A percentile compares a stretch with the other conserved stretches of the same genome.
Conservation (phyloP, 2,888 invertebrate species). For the Dolomedes plantarius region DNA sequence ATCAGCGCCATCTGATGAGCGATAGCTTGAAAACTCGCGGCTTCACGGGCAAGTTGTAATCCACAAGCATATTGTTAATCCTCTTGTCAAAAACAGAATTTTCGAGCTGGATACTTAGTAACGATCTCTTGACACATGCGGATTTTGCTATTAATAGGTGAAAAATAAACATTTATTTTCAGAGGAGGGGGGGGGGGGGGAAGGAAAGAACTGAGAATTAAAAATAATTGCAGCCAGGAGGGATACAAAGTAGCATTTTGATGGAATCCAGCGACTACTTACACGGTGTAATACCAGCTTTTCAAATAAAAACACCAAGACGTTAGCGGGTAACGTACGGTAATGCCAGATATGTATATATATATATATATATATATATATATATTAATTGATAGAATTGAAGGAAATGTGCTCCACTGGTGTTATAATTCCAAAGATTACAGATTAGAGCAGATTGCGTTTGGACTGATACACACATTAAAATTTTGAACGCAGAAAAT, state of each 20-base stretch:
- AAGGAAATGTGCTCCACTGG: too few species aligned
- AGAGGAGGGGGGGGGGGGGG: not conserved
- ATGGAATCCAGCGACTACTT: not conserved
- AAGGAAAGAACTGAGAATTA: not conserved
- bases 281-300: not conserved
- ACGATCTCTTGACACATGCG: slow-evolving; percentile 8
- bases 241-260: not conserved
- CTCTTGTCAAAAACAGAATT: slow-evolving; percentile 52
- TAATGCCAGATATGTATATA: too few species aligned
- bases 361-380: too few species aligned
- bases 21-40: not conserved
- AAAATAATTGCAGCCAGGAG: not conserved
- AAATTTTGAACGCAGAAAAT: too few species aligned
- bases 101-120: slow-evolving; percentile 42
- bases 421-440: too few species aligned
- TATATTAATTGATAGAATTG: too few species aligned
- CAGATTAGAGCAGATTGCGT: too few species aligned
- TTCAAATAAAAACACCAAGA: too few species aligned
- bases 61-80: not conserved
- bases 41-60: not conserved
- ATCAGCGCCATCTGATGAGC: slow-evolving; percentile 43
- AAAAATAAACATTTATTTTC: not conserved
- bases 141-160: slow-evolving; percentile 37
- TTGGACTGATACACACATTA: too few species aligned
- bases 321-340: too few species aligned